A percentile compares a stretch with the other conserved stretches of the same genome.
Evolutionary conservation across 2,888 invertebrate species (phyloP).

Genomic region (Hydraecia micacea): DNA sequence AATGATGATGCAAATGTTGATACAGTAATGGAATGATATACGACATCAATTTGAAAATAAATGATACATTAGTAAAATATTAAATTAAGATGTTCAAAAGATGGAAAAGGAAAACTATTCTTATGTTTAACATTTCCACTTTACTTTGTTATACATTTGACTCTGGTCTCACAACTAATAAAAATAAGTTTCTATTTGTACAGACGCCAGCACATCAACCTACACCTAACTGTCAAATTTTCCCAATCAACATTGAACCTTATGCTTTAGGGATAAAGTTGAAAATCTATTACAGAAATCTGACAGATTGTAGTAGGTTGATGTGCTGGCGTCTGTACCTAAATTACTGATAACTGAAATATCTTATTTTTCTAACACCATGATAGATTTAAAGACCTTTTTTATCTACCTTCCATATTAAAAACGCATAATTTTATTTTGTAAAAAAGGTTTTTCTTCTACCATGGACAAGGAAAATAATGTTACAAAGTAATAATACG

Average conservation of each 20-base stretch:
- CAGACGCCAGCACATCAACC: too few species aligned
- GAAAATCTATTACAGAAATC: too few species aligned
- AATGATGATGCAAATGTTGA: background rate
- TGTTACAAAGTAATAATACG: slow-evolving; percentile 8
- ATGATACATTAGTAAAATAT: background rate
- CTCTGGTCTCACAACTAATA: slow-evolving; percentile 31
- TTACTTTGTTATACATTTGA: slow-evolving; percentile 33
- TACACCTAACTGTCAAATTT: too few species aligned
- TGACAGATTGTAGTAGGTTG: too few species aligned
- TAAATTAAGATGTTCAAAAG: background rate
- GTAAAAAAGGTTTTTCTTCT: background rate
- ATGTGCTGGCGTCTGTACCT: too few species aligned
- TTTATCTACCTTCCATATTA: background rate
- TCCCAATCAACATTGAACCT: too few species aligned
- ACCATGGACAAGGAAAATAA: background rate
- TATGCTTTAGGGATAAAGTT: too few species aligned
- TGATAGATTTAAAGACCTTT: background rate
- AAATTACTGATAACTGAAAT: slow-evolving; percentile 23
- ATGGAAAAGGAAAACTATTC: too few species aligned
- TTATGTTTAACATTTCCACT: slow-evolving; percentile 40
- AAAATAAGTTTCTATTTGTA: slow-evolving; percentile 46
- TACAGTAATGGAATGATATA: background rate
- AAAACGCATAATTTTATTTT: background rate
- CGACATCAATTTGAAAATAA: background rate
- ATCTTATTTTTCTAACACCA: background rate